phyloP scores from a whole-genome alignment of 2,797 vertebrate species.

The Limnodromus scolopaceus region DNA sequence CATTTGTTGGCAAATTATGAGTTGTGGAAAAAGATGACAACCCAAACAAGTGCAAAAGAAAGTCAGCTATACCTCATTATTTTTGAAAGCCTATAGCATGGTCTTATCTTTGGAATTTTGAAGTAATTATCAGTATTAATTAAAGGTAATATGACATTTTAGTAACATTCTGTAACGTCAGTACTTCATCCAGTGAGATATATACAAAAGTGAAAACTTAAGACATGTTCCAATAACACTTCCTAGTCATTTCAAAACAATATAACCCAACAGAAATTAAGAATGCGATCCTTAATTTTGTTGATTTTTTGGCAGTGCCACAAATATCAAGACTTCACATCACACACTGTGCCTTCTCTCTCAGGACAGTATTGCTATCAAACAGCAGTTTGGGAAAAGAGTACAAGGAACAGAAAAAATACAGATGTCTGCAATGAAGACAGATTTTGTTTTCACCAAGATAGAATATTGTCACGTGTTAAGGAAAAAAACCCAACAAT shows the following conservation, averaged over 20 bases:
- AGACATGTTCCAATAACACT: not conserved
- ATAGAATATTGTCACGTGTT: not conserved
- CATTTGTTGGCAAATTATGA: not conserved
- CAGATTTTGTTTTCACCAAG: too few relatives aligned
- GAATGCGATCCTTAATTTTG: not conserved
- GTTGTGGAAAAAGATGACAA: not conserved
- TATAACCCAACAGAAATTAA: not conserved
- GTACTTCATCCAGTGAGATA: not conserved
- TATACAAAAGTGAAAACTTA: not conserved
- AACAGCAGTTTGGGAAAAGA: not conserved
- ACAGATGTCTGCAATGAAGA: not conserved
- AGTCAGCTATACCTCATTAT: not conserved
- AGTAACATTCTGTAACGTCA: not conserved
- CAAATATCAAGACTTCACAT: not conserved
- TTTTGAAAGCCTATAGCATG: not conserved
- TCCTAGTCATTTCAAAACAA: not conserved
- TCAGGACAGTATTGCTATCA: fast-evolving
- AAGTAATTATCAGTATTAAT: not conserved
- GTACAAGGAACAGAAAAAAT: not conserved
- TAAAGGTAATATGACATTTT: not conserved
- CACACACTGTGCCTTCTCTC: not conserved
- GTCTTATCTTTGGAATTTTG: not conserved
- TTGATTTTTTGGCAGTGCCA: not conserved
- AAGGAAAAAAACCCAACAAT: not conserved
- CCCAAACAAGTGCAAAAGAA: not conserved